Evolutionary conservation across 2,797 vertebrate species (phyloP).

Genomic region (Choloepus didactylus): DNA sequence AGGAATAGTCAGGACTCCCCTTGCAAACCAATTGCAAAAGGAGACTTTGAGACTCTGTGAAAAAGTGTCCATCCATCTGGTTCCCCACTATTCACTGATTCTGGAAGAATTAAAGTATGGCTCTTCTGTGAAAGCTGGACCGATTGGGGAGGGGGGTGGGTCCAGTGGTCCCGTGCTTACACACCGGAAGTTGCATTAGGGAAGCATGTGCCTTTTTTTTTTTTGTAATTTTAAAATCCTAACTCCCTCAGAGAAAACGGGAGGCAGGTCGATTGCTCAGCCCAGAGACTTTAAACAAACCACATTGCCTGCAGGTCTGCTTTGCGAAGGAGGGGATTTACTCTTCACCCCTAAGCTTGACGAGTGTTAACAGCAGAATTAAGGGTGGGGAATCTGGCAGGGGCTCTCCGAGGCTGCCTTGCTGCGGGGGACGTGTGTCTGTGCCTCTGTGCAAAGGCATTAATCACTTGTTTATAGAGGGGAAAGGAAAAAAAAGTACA

Average conservation of each 20-base stretch:
- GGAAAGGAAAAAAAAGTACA: background rate
- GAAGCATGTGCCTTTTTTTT: background rate
- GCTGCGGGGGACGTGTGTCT: slow-evolving; percentile 74
- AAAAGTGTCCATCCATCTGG: no score
- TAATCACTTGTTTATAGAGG: slow-evolving; percentile 81
- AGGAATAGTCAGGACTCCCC: background rate
- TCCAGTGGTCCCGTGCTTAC: background rate
- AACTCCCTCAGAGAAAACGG: background rate
- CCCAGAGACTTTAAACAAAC: slow-evolving; percentile 72
- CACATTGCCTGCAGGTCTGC: slow-evolving; percentile 68
- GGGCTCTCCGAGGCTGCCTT: slow-evolving; percentile 66
- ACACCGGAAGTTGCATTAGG: background rate
- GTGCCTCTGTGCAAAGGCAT: slow-evolving; percentile 80
- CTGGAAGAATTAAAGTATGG: background rate
- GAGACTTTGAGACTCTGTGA: background rate
- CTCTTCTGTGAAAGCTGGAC: background rate
- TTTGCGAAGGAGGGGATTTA: slow-evolving; percentile 56
- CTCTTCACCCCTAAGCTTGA: background rate
- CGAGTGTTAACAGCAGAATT: slow-evolving; percentile 83
- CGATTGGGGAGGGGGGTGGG: background rate
- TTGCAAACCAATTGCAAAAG: background rate
- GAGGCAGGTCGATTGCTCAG: background rate
- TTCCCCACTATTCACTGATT: no score
- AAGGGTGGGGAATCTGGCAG: slow-evolving; percentile 83
- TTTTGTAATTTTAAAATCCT: slow-evolving; percentile 66